Base-by-base conservation (phyloP, 2,888 invertebrate genomes). In the Melipona beecheii region DNA sequence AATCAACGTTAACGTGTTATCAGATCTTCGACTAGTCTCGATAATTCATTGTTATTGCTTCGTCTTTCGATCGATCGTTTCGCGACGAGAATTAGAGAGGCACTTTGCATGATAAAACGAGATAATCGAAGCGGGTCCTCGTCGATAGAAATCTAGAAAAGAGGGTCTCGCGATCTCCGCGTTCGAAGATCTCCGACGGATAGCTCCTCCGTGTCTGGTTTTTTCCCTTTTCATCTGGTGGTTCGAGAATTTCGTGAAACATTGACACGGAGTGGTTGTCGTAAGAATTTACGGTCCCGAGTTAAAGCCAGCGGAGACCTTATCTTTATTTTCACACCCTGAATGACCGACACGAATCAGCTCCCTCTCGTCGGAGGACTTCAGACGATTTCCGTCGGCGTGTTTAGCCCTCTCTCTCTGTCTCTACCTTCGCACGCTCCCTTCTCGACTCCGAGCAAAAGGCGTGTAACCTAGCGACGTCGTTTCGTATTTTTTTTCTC, bases 241-340 rank as follows among this genome's bases (percentile, higher is more conserved):
- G 69, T 80, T 76, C 80, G 68, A 83, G 87, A 85, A 90, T 86
- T 88, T 87, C 85, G 87, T 90, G 83, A 83, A 87, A 88, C 90
- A 86, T 87, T 81, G 87, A 88, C 87, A 82, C 83, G 72, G 80
- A 73, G 84, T 80, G 80, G 85, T 87, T 83, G 90, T 86, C 86
- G 87, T 87, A 86, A 90, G 88, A 90, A 90, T 90, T 90, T 90
- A 90, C 87, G 88, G 78, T 80, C 74, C 81, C 60, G 66, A 54
- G 71, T 71, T 66, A 72, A 68, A 62, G 60, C 80, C 82, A 75
- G 72, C 36, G 52, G 66, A 36, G 75, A 74, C 72, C 88, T 89
- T 89, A 89, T 89, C 89, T 88, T 88, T 86, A 79, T 87, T 88
- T 89, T 89, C 89, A 88, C 89, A 89, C 88, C 85, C 90, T 75